A percentile compares a stretch with the other conserved stretches of the same genome.
These are phyloP conservation scores for Drosophila bipectinata DNA, from an alignment of 1,140 invertebrate genomes.

Conservation along the genomic window DNA sequence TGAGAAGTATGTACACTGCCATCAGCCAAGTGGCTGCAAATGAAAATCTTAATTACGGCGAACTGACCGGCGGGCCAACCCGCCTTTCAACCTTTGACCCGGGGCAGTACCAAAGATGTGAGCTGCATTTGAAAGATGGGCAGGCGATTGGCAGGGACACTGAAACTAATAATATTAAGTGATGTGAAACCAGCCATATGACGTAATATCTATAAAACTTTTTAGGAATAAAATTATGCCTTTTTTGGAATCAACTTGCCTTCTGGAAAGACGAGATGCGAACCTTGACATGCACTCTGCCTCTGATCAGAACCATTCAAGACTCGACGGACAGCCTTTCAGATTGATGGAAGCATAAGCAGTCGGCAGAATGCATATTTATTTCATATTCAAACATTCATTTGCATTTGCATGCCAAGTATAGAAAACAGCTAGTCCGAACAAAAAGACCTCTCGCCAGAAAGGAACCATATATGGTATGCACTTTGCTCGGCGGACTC, in stretches of 20 bases:
- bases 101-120: conserved; percentile 21
- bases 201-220: background rate
- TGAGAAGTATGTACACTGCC: background rate
- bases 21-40: conserved; percentile 33
- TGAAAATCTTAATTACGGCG: conserved; percentile 49
- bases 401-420: conserved; percentile 28
- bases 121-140: conserved; percentile 23
- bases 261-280: too few species aligned
- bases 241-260: background rate
- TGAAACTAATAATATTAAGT: conserved; percentile 21
- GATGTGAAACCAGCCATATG: background rate
- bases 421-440: conserved; percentile 31
- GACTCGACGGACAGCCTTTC: conserved; percentile 35
- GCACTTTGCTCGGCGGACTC: conserved; percentile 60
- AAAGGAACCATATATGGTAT: conserved; percentile 66
- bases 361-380: conserved; percentile 48
- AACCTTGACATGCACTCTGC: background rate
- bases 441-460: conserved; percentile 60
- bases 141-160: background rate
- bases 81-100: conserved; percentile 40
- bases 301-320: conserved; percentile 11
- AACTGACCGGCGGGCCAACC: conserved; percentile 38
- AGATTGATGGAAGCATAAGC: conserved; percentile 70
- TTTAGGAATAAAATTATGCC: background rate
- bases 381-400: conserved; percentile 23